These are phyloP conservation scores for Sebastes paucispinis DNA, from an alignment of 2,797 vertebrate genomes.

Conservation along the genomic window DNA sequence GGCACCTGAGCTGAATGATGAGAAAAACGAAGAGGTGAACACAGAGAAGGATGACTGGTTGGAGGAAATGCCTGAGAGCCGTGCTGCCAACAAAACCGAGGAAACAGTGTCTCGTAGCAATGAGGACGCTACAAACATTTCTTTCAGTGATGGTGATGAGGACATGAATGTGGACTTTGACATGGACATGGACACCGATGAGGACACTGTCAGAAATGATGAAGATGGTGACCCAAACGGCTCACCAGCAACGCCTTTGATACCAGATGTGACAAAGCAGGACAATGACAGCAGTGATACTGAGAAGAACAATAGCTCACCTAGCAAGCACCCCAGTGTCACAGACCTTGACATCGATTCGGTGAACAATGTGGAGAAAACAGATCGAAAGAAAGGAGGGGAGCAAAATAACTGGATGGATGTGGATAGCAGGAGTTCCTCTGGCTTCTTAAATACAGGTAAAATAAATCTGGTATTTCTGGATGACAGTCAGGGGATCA, in stretches of 20 bases:
- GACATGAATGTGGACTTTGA: constrained; percentile 57
- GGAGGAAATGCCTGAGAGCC: not conserved
- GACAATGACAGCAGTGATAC: not conserved
- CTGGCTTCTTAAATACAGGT: constrained; percentile 21
- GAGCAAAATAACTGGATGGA: constrained; percentile 2
- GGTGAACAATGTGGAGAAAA: not conserved
- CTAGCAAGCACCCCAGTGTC: not conserved
- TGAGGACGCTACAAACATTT: fast-evolving
- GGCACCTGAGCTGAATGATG: not conserved
- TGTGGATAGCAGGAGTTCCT: not conserved
- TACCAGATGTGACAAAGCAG: not conserved
- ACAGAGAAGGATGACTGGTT: constrained; percentile 64
- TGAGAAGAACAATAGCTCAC: not conserved
- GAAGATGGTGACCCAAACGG: fast-evolving
- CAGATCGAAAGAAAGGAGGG: not conserved
- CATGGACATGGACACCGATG: constrained; percentile 24
- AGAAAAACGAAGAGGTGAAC: constrained; percentile 28
- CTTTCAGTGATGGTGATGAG: constrained; percentile 32
- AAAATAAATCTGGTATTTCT: not conserved
- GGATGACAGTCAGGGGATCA: not conserved
- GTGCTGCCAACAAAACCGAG: not conserved
- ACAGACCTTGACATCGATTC: not conserved
- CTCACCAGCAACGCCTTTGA: not conserved
- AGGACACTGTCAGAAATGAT: not conserved
- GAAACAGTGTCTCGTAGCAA: not conserved